phyloP scores from a whole-genome alignment of 2,797 vertebrate genomes.

The Geotrypetes seraphini region DNA sequence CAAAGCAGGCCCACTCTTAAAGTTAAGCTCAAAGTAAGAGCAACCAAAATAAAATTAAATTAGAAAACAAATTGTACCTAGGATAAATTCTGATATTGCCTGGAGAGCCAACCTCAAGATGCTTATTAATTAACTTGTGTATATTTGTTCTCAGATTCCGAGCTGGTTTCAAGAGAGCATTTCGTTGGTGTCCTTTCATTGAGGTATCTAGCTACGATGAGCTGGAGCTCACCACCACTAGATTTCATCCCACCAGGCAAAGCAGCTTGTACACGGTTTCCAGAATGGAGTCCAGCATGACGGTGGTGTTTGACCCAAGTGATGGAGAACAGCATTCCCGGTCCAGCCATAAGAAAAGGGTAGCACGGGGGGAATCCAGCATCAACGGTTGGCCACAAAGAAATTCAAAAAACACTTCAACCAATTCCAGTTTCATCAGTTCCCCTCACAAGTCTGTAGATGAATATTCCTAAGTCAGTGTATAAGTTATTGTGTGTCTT shows the following conservation, averaged over 20 bases:
- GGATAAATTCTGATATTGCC: too few relatives aligned
- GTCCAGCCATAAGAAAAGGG: slow-evolving; percentile 53
- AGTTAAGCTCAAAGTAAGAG: too few relatives aligned
- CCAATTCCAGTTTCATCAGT: slow-evolving; percentile 45
- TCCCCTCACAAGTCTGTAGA: slow-evolving; percentile 41
- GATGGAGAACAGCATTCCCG: slow-evolving; percentile 40
- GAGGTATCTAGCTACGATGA: slow-evolving; percentile 74
- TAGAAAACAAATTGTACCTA: too few relatives aligned
- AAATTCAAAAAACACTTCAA: slow-evolving; percentile 37
- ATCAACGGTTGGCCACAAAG: slow-evolving; percentile 36
- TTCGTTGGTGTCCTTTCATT: slow-evolving; percentile 87
- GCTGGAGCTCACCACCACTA: slow-evolving; percentile 69
- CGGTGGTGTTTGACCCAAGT: slow-evolving; percentile 49
- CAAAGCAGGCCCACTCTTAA: too few relatives aligned
- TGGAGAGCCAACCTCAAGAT: too few relatives aligned
- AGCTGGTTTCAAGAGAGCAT: slow-evolving; percentile 82
- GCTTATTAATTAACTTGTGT: too few relatives aligned
- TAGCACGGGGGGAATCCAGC: slow-evolving; percentile 32
- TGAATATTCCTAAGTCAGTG: slow-evolving; percentile 47
- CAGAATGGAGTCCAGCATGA: slow-evolving; percentile 72
- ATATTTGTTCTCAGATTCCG: slow-evolving; percentile 59
- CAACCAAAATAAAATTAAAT: too few relatives aligned
- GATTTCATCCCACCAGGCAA: slow-evolving; percentile 65
- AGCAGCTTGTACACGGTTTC: slow-evolving; percentile 84
- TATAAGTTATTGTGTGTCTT: too few relatives aligned